Evolutionary conservation across 2,888 invertebrate genomes (phyloP).

Genomic region (Scaptomyza parva): DNA sequence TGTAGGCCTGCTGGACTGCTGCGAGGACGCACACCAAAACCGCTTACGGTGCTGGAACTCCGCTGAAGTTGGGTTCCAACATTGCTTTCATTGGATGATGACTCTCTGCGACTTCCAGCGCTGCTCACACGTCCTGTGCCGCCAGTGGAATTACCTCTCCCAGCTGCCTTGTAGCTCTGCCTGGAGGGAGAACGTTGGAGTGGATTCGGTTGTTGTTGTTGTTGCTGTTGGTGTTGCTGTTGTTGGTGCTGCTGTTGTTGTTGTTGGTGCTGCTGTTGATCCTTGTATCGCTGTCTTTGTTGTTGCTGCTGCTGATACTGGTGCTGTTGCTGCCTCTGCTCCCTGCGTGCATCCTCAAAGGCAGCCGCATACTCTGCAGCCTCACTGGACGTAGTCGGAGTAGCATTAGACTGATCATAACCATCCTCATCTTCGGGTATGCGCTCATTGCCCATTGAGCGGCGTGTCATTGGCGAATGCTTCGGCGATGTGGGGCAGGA

Average conservation of each 20-base stretch:
- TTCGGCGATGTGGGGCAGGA: conserved; percentile 85
- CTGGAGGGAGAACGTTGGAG: conserved; percentile 60
- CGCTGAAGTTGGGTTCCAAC: conserved; percentile 72
- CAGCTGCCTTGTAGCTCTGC: conserved; percentile 29
- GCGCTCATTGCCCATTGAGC: conserved; percentile 80
- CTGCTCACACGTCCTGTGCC: conserved; percentile 65
- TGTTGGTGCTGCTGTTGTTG: conserved; percentile 37
- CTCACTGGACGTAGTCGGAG: conserved; percentile 71
- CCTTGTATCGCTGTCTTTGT: neutral
- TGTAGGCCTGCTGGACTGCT: conserved; percentile 92
- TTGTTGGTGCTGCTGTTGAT: conserved; percentile 24
- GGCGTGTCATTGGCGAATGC: conserved; percentile 82
- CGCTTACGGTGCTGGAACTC: conserved; percentile 84
- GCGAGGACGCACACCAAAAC: conserved; percentile 87
- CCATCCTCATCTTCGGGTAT: conserved; percentile 83
- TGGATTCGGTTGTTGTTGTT: conserved; percentile 36
- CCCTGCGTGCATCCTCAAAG: conserved; percentile 70
- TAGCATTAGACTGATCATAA: conserved; percentile 50
- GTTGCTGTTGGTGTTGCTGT: conserved; percentile 38
- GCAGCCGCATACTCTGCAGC: conserved; percentile 82
- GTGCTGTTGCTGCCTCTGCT: conserved; percentile 56
- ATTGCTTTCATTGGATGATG: conserved; percentile 24
- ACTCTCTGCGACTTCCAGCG: conserved; percentile 63
- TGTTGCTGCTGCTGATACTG: conserved; percentile 42
- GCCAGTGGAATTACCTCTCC: conserved; percentile 47